phyloP scores from a whole-genome alignment of 2,888 invertebrate genomes.

The Lapara coniferarum region DNA sequence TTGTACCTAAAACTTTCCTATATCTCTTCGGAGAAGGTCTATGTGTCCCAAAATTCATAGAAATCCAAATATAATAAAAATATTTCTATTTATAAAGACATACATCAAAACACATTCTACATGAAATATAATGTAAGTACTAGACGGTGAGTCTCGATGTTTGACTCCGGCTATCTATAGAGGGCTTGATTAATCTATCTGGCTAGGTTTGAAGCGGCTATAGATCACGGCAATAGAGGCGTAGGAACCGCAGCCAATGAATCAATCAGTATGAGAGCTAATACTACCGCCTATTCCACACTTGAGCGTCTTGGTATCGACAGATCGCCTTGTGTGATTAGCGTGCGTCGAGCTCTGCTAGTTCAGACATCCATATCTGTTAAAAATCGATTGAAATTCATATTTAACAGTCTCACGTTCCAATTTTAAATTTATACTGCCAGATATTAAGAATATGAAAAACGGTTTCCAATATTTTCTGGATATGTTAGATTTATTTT shows the following conservation, averaged over 20 bases:
- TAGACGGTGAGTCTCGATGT: not conserved
- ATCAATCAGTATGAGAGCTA: constrained; percentile 51
- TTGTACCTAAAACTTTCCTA: too few relatives aligned
- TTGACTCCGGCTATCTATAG: constrained; percentile 13
- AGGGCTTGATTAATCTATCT: constrained; percentile 26
- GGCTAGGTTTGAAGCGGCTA: constrained; percentile 31
- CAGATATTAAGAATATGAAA: too few relatives aligned
- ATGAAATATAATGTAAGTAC: not conserved
- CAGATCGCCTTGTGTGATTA: constrained; percentile 36
- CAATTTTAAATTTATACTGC: too few relatives aligned
- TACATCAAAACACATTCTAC: not conserved
- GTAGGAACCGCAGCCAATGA: constrained; percentile 48
- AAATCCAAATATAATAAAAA: too few relatives aligned
- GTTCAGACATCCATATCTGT: not conserved
- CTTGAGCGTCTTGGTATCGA: constrained; percentile 28
- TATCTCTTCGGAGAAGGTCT: too few relatives aligned
- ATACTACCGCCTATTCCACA: constrained; percentile 32
- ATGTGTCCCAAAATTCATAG: too few relatives aligned
- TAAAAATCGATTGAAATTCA: not conserved
- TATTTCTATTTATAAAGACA: too few relatives aligned
- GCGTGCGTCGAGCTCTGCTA: constrained; percentile 30
- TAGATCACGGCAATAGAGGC: constrained; percentile 50
- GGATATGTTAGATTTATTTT: too few relatives aligned
- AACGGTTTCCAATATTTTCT: too few relatives aligned
- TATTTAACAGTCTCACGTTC: not conserved